Percentiles rank a stretch among this genome's conserved stretches.
These are phyloP conservation scores for Sminthurinus aureus DNA, from an alignment of 2,888 invertebrate species.

Conservation along the genomic window DNA sequence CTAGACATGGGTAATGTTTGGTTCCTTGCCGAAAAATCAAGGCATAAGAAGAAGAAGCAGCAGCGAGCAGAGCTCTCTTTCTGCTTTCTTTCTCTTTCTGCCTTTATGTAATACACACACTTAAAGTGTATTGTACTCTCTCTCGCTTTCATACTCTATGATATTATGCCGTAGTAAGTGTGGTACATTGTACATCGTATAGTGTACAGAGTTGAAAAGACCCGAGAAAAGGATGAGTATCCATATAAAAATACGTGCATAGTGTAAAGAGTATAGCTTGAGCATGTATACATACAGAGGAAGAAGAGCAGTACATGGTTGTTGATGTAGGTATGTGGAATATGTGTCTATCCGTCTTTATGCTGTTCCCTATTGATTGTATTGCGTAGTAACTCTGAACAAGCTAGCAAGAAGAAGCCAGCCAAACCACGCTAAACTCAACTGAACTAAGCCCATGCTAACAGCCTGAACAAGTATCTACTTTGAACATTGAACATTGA, in stretches of 20 bases:
- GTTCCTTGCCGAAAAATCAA: conserved; percentile 33
- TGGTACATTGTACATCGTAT: too few species aligned
- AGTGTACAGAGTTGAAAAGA: too few species aligned
- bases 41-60: conserved; percentile 1
- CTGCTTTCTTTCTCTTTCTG: too few species aligned
- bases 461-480: neutral
- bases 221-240: too few species aligned
- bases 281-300: neutral
- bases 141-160: too few species aligned
- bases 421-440: neutral
- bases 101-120: too few species aligned
- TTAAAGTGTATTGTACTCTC: too few species aligned
- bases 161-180: too few species aligned
- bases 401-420: conserved; percentile 9
- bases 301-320: neutral
- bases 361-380: conserved; percentile 33
- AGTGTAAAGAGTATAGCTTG: neutral
- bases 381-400: conserved; percentile 32
- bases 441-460: too few species aligned
- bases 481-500: neutral
- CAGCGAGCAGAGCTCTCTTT: too few species aligned
- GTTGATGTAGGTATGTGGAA: neutral
- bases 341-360: neutral
- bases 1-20: neutral
- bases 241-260: too few species aligned